These are phyloP conservation scores for human DNA, from an alignment of 2,113 vertebrate genomes.

Conservation along the genomic window DNA sequence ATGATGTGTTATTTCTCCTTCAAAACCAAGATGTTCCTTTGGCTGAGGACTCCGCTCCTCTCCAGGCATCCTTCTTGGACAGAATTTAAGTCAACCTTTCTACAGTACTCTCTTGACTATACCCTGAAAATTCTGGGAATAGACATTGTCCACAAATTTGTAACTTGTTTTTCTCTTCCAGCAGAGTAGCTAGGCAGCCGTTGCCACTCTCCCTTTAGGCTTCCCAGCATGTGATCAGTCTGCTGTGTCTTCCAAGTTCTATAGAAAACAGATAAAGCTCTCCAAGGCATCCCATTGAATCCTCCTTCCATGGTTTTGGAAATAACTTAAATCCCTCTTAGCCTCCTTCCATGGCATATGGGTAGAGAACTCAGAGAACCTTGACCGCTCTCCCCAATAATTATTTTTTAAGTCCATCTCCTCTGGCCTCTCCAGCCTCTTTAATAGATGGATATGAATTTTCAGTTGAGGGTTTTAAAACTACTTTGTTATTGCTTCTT, in stretches of 20 bases:
- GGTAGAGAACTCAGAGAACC: neutral
- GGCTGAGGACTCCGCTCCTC: neutral
- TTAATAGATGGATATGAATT: neutral
- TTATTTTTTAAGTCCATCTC: neutral
- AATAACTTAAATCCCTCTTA: neutral
- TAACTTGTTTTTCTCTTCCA: neutral
- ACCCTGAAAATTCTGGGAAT: neutral
- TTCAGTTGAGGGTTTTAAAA: neutral
- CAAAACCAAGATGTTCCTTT: neutral
- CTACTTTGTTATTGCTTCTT: neutral
- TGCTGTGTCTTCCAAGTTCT: neutral
- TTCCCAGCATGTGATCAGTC: neutral
- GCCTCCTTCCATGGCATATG: neutral
- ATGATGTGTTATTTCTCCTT: neutral
- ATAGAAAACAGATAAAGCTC: neutral
- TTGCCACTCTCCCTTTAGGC: neutral
- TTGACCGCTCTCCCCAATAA: fast-evolving
- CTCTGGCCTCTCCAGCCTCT: neutral
- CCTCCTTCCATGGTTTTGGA: neutral
- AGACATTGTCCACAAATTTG: neutral
- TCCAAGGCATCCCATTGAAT: neutral
- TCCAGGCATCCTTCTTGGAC: neutral
- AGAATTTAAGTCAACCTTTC: neutral
- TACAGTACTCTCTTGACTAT: neutral
- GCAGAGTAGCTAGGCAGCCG: neutral